A percentile compares a stretch with the other conserved stretches of the same genome.
Conservation (phyloP, 2,797 vertebrate genomes). For the Lithobates pipiens region DNA sequence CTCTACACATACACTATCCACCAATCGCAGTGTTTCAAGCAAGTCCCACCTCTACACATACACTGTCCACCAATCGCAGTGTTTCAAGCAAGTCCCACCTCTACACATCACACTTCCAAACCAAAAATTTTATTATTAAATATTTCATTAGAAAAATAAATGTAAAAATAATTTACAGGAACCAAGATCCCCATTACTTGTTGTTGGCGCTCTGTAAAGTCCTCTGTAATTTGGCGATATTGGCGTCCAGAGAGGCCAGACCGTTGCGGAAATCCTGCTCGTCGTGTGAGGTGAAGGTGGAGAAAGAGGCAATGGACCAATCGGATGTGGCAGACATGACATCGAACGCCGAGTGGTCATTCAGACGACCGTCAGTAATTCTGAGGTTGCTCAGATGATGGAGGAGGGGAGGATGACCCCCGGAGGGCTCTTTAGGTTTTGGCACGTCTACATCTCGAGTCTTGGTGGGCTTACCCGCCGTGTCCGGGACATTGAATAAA, state of each 20-base stretch:
- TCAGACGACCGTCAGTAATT: constrained; percentile 39
- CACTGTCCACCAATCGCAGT: no score
- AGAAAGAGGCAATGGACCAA: constrained; percentile 82
- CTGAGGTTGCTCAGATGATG: constrained; percentile 31
- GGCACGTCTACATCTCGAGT: background rate
- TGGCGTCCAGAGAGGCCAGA: constrained; percentile 89
- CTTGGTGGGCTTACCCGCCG: constrained; percentile 32
- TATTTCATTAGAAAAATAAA: constrained; percentile 28
- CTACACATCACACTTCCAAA: no score
- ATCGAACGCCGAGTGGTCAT: constrained; percentile 71
- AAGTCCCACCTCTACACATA: no score
- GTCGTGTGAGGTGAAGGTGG: constrained; percentile 87
- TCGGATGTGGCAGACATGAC: constrained; percentile 76
- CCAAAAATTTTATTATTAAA: background rate
- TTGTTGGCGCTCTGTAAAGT: constrained; percentile 79
- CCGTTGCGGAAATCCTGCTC: constrained; percentile 88
- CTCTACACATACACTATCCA: no score
- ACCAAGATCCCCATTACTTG: constrained; percentile 67
- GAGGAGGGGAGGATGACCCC: background rate
- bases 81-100: no score
- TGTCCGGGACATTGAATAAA: constrained; percentile 32
- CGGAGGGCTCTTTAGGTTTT: no score
- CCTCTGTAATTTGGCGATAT: constrained; percentile 87
- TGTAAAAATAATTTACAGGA: background rate
- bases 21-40: no score